These are phyloP conservation scores for Microplitis mediator DNA, from an alignment of 1,140 invertebrate species.

Conservation along the genomic window DNA sequence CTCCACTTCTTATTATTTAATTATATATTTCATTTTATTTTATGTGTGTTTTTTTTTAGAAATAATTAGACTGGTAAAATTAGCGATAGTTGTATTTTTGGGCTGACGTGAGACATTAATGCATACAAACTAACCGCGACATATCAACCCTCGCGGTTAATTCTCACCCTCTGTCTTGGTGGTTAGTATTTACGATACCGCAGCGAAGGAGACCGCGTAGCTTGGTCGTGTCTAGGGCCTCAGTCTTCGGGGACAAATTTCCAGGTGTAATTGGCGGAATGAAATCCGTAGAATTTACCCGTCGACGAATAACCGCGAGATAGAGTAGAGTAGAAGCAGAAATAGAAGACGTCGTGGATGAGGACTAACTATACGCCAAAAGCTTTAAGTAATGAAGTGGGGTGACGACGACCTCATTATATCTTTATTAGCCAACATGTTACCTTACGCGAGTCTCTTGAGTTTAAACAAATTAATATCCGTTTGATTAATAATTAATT, in stretches of 20 bases:
- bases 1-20: no score
- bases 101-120: slow-evolving; percentile 29
- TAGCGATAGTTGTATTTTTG: not conserved
- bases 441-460: slow-evolving; percentile 42
- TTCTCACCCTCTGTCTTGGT: slow-evolving; percentile 38
- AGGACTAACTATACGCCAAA: not conserved
- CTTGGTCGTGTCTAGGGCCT: not conserved
- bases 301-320: not conserved
- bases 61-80: not conserved
- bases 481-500: not conserved
- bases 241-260: slow-evolving; percentile 49
- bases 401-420: slow-evolving; percentile 48
- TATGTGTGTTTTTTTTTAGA: not conserved
- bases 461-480: slow-evolving; percentile 32
- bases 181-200: slow-evolving; percentile 44
- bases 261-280: slow-evolving; percentile 55
- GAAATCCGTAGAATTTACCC: slow-evolving; percentile 52
- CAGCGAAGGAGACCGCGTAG: slow-evolving; percentile 26
- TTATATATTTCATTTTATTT: not conserved
- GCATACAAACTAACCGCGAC: slow-evolving; percentile 42
- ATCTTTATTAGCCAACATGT: slow-evolving; percentile 54
- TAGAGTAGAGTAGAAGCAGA: not conserved
- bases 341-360: not conserved
- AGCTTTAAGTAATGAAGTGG: slow-evolving; percentile 37
- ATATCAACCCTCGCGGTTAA: slow-evolving; percentile 43